Base-by-base conservation (phyloP, 2,113 vertebrate species). In the Clinocottus analis region DNA sequence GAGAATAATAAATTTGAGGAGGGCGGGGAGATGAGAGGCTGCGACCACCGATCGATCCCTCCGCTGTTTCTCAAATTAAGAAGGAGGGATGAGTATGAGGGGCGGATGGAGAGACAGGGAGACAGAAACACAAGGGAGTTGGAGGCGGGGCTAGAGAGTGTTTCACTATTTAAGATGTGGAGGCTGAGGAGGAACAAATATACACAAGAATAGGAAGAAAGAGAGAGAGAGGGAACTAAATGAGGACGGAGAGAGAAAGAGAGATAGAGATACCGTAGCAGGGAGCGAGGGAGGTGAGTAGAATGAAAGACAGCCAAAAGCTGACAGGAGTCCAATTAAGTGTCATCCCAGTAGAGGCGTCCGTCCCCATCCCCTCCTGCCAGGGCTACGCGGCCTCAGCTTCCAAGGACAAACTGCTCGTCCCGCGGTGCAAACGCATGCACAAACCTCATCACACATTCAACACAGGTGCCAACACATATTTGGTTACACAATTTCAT, bases 311-410 rank as follows among this genome's bases (percentile, higher is more conserved):
- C 75, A 85, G 82, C 80, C 88, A 86, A 90, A 92, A 47, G 55
- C 84, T 89, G 85, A 91, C 85, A 84, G 83, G 83, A 84, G 90
- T 85, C 90, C 90, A 93, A 93, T 94, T 93, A 93, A 86, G 80
- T 77, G 73, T 33, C 85, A 75, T 90, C 89, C 87, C 89, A 87
- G 86, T 62, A 75, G 85, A 88, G 58, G 33, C 60, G 47, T 55
- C 55, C 25, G 45, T 87, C 75, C 76, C 67, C 72, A 58, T 76
- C 82, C 77, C 72, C 79, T 86, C 69, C 78, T 85, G 84, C 84
- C 80, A 71, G 47, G 66, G 37, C 67, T 49, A 29, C 72, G 23
- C 7, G n/a, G 37, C 64, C 72, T 72, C 77, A 63, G 76, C 85
- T 86, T 85, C 85, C 87, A 85, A 88, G 82, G 84, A 87, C 88